Conservation (phyloP, 2,888 invertebrate genomes). For the Eledone cirrhosa region DNA sequence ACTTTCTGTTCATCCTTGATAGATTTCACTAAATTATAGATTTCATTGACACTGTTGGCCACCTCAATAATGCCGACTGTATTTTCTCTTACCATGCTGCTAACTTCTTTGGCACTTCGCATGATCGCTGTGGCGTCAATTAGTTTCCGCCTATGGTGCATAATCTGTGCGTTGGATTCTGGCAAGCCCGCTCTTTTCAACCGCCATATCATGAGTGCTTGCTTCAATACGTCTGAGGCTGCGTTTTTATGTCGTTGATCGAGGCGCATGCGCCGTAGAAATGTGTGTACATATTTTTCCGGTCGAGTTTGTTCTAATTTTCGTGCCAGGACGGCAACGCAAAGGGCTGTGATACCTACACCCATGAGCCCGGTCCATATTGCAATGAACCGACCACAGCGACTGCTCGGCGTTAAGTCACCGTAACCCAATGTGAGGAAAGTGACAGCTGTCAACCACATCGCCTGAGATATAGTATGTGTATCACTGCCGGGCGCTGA, state of each 20-base stretch:
- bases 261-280: constrained; percentile 50
- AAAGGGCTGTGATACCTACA: constrained; percentile 53
- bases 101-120: constrained; percentile 42
- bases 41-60: constrained; percentile 46
- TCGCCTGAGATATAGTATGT: constrained; percentile 49
- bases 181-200: constrained; percentile 42
- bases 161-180: constrained; percentile 38
- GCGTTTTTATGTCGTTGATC: constrained; percentile 53
- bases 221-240: constrained; percentile 56
- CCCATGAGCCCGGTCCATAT: constrained; percentile 56
- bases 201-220: constrained; percentile 50
- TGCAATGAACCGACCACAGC: constrained; percentile 55
- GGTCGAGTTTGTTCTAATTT: constrained; percentile 57
- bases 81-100: constrained; percentile 39
- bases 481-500: constrained; percentile 43
- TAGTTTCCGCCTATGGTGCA: constrained; percentile 47
- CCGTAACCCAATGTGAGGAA: constrained; percentile 58
- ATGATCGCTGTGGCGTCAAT: constrained; percentile 48
- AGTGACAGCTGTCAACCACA: constrained; percentile 56
- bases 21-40: constrained; percentile 27
- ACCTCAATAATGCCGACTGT: constrained; percentile 54
- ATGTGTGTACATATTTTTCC: constrained; percentile 59
- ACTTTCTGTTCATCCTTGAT: constrained; percentile 10
- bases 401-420: constrained; percentile 50
- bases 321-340: constrained; percentile 56